Percentiles rank a stretch among this genome's conserved stretches.
phyloP scores from a whole-genome alignment of 2,888 invertebrate genomes.

The Fragum sueziense region DNA sequence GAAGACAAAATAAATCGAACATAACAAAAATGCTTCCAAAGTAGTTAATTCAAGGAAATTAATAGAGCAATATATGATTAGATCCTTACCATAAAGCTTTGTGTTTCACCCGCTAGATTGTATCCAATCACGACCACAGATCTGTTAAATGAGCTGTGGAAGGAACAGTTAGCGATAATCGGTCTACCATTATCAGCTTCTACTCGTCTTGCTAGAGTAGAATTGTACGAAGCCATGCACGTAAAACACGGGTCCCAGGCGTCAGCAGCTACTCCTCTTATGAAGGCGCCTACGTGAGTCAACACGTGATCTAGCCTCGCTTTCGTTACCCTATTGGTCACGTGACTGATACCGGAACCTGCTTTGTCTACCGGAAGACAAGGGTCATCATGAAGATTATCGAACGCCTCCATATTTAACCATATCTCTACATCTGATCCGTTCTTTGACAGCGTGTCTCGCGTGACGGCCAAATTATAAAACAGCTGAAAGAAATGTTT shows the following conservation, averaged over 20 bases:
- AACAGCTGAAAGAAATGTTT: constrained; percentile 65
- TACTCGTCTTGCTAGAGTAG: constrained; percentile 62
- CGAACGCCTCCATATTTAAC: constrained; percentile 74
- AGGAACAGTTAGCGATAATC: constrained; percentile 72
- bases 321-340: constrained; percentile 63
- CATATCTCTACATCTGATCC: constrained; percentile 64
- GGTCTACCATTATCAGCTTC: constrained; percentile 60
- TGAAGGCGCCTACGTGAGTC: constrained; percentile 63
- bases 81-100: constrained; percentile 65
- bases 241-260: constrained; percentile 76
- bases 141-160: constrained; percentile 69
- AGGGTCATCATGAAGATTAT: constrained; percentile 67
- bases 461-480: constrained; percentile 36
- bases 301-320: constrained; percentile 70
- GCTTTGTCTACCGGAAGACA: constrained; percentile 69
- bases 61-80: too few species aligned
- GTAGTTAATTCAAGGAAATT: too few species aligned
- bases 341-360: constrained; percentile 65
- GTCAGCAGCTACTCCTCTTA: constrained; percentile 69
- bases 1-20: too few species aligned
- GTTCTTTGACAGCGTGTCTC: constrained; percentile 34
- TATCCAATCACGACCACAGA: constrained; percentile 76
- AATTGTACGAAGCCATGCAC: constrained; percentile 63
- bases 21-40: too few species aligned
- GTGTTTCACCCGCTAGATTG: constrained; percentile 66